These are phyloP conservation scores for Luperina nickerlii DNA, from an alignment of 2,888 invertebrate species.

Conservation along the genomic window DNA sequence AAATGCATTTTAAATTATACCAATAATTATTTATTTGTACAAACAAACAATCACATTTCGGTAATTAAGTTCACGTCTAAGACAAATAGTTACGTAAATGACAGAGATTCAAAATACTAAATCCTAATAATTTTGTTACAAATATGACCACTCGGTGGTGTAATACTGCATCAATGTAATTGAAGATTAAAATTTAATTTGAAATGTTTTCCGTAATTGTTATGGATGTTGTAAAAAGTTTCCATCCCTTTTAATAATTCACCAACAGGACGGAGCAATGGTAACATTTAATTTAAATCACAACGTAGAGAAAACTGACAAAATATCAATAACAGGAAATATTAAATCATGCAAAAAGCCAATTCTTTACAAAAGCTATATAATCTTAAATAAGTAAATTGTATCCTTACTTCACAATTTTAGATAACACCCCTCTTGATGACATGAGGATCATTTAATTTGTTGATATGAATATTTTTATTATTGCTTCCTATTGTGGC, in stretches of 20 bases:
- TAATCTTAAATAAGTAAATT: slow-evolving; percentile 53
- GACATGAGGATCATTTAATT: slow-evolving; percentile 14
- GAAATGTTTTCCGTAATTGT: slow-evolving; percentile 16
- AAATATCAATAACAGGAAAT: slow-evolving; percentile 43
- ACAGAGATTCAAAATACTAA: slow-evolving; percentile 72
- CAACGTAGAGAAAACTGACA: slow-evolving; percentile 38
- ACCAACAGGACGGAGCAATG: slow-evolving; percentile 74
- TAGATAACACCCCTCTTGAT: slow-evolving; percentile 24
- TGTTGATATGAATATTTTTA: slow-evolving; percentile 62
- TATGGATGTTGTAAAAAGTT: slow-evolving; percentile 50
- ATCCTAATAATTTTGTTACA: slow-evolving; percentile 60
- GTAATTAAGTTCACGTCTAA: slow-evolving; percentile 75
- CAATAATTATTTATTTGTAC: slow-evolving; percentile 85
- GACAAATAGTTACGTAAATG: slow-evolving; percentile 65
- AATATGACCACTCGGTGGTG: slow-evolving; percentile 41
- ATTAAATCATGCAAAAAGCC: slow-evolving; percentile 68
- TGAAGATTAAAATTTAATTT: slow-evolving; percentile 37
- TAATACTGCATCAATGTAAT: slow-evolving; percentile 44
- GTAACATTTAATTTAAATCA: slow-evolving; percentile 36
- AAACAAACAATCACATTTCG: slow-evolving; percentile 79
- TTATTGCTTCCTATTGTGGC: slow-evolving; percentile 77
- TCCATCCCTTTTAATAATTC: slow-evolving; percentile 67
- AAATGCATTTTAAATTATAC: slow-evolving; percentile 59
- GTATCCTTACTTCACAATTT: slow-evolving; percentile 39
- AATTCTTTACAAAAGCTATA: slow-evolving; percentile 78